Percentiles rank a stretch among this genome's conserved stretches.
phyloP scores from a whole-genome alignment of 2,113 vertebrate species.

The Mus spicilegus region DNA sequence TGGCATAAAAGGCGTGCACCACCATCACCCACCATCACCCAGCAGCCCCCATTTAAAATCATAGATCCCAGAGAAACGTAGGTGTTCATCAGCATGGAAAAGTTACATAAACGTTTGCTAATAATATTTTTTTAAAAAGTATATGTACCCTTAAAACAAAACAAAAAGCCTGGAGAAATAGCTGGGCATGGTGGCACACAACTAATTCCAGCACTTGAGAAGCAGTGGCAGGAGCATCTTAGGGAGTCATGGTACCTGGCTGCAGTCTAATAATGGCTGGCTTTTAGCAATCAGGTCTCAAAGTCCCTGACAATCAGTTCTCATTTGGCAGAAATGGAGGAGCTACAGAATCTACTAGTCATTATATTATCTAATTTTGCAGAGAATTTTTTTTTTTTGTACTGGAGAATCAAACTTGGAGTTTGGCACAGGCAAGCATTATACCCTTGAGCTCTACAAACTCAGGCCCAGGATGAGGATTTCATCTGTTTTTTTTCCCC shows the following conservation, averaged over 20 bases:
- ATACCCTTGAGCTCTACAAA: neutral
- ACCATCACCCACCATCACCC: accelerated
- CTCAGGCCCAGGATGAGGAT: neutral
- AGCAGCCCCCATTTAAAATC: neutral
- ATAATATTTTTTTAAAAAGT: neutral
- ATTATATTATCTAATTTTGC: neutral
- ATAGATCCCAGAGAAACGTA: neutral
- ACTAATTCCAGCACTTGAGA: neutral
- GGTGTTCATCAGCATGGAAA: neutral
- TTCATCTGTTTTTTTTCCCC: neutral
- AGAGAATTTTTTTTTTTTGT: neutral
- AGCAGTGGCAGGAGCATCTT: neutral
- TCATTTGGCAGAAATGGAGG: neutral
- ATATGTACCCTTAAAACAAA: neutral
- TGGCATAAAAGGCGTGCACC: neutral
- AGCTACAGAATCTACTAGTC: neutral
- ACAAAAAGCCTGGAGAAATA: neutral
- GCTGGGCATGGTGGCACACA: neutral
- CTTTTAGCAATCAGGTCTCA: slow-evolving; percentile 39
- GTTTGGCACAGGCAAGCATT: neutral
- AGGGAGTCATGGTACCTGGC: neutral
- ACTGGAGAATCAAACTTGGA: neutral
- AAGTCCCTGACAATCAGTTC: neutral
- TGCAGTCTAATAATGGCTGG: slow-evolving; percentile 20
- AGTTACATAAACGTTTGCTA: neutral